A percentile compares a stretch with the other conserved stretches of the same genome.
These are phyloP conservation scores for Xenentodon cancila DNA, from an alignment of 2,797 vertebrate species.

Conservation along the genomic window DNA sequence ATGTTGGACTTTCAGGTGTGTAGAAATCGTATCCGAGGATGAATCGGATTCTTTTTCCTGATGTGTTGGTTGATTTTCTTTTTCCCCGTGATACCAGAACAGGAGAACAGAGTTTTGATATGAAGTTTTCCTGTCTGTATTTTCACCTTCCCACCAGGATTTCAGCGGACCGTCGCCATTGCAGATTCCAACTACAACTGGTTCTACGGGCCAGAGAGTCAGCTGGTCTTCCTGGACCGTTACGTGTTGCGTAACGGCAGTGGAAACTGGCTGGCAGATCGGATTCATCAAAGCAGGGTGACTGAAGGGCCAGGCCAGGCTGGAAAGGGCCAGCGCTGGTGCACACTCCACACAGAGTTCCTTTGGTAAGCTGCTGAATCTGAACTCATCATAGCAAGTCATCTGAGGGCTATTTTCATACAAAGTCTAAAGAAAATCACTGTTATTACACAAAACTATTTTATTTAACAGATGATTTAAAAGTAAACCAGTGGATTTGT, in stretches of 20 bases:
- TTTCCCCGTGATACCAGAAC: too few species aligned
- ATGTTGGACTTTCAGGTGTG: too few species aligned
- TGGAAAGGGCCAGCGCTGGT: constrained; percentile 97
- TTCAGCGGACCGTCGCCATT: constrained; percentile 95
- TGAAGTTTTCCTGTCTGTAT: constrained; percentile 18
- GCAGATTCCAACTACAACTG: constrained; percentile 99
- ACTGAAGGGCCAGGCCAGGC: constrained; percentile 91
- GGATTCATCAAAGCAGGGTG: constrained; percentile 91
- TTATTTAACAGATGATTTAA: too few species aligned
- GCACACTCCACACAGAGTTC: constrained; percentile 98
- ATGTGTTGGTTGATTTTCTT: too few species aligned
- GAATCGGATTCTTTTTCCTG: too few species aligned
- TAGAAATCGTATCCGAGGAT: too few species aligned
- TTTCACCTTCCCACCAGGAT: constrained; percentile 80
- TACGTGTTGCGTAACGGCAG: constrained; percentile 97
- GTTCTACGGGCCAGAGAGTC: constrained; percentile 99
- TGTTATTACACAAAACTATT: too few species aligned
- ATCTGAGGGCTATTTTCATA: too few species aligned
- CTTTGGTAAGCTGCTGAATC: constrained; percentile 87
- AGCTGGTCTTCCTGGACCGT: constrained; percentile 95
- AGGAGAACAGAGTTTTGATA: too few species aligned
- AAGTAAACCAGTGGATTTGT: too few species aligned
- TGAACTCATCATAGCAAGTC: not conserved
- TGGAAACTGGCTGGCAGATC: constrained; percentile 95
- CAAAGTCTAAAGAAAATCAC: too few species aligned